Percentiles rank a stretch among this genome's conserved stretches.
These are phyloP conservation scores for Neostethus bicornis DNA, from an alignment of 2,797 vertebrate genomes.

Conservation along the genomic window DNA sequence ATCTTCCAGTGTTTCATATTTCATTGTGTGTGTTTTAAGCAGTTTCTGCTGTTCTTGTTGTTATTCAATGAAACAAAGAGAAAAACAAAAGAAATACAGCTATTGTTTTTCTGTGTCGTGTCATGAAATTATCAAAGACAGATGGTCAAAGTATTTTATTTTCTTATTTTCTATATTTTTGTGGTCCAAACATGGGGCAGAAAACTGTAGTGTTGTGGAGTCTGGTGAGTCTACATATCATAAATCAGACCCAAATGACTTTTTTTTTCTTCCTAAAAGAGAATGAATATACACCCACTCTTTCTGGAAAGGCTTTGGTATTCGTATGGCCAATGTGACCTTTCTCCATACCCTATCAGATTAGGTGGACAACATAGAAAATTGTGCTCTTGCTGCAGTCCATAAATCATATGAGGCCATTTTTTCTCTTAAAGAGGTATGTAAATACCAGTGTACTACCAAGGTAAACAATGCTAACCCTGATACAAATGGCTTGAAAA, in stretches of 20 bases:
- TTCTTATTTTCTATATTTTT: slow-evolving; percentile 47
- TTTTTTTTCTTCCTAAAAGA: slow-evolving; percentile 88
- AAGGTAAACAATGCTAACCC: slow-evolving; percentile 99
- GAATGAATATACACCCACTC: slow-evolving; percentile 97
- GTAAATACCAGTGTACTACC: slow-evolving; percentile 99
- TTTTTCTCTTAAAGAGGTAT: slow-evolving; percentile 98
- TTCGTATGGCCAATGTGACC: slow-evolving; percentile 96
- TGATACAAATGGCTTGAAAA: slow-evolving; percentile 98
- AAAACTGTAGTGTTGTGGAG: slow-evolving; percentile 68
- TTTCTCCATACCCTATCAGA: slow-evolving; percentile 95
- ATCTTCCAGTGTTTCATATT: slow-evolving; percentile 49
- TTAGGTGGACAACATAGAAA: slow-evolving; percentile 98
- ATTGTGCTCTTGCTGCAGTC: slow-evolving; percentile 97
- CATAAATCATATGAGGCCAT: slow-evolving; percentile 97
- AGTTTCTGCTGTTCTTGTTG: slow-evolving; percentile 16
- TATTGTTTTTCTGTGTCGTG: slow-evolving; percentile 12
- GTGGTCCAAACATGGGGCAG: slow-evolving; percentile 56
- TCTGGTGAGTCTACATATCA: slow-evolving; percentile 89
- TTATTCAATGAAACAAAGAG: slow-evolving; percentile 9
- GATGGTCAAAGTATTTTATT: slow-evolving; percentile 42
- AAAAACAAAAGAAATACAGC: slow-evolving; percentile 8
- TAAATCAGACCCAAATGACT: slow-evolving; percentile 91
- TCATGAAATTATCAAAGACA: slow-evolving; percentile 47
- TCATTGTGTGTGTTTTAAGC: slow-evolving; percentile 33
- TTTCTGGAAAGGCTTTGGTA: slow-evolving; percentile 92